Conservation (phyloP, 2,113 vertebrate species). For the Cynopterus brachyotis region DNA sequence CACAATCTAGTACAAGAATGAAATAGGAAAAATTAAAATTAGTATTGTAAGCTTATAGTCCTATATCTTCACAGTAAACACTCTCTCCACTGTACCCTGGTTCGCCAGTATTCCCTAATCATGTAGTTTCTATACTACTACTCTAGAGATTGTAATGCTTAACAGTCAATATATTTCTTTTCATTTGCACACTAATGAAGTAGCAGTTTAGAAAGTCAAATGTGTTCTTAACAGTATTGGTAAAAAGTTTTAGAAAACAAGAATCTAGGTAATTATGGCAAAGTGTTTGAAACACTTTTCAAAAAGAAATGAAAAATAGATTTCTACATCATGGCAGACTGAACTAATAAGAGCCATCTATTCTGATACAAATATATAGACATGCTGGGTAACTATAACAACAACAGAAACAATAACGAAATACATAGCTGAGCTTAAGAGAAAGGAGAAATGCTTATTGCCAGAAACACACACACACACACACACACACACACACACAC, state of each 20-base stretch:
- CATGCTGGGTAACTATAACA: not conserved
- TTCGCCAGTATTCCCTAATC: not conserved
- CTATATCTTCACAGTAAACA: not conserved
- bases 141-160: not conserved
- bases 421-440: not conserved
- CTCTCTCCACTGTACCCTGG: not conserved
- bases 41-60: not conserved
- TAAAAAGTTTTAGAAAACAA: not conserved
- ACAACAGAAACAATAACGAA: constrained; percentile 22
- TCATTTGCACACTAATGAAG: not conserved
- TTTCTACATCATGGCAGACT: not conserved
- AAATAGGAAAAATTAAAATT: not conserved
- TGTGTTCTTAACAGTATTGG: not conserved
- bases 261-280: not conserved
- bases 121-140: not conserved
- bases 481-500: no score
- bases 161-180: not conserved
- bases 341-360: not conserved
- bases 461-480: no score
- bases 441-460: not conserved
- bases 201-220: not conserved
- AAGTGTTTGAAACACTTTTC: not conserved
- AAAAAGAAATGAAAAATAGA: constrained; percentile 1
- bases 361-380: not conserved
- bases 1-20: not conserved